A percentile compares a stretch with the other conserved stretches of the same genome.
Evolutionary conservation across 1,140 invertebrate species (phyloP).

Genomic region (Chymomyza costata): DNA sequence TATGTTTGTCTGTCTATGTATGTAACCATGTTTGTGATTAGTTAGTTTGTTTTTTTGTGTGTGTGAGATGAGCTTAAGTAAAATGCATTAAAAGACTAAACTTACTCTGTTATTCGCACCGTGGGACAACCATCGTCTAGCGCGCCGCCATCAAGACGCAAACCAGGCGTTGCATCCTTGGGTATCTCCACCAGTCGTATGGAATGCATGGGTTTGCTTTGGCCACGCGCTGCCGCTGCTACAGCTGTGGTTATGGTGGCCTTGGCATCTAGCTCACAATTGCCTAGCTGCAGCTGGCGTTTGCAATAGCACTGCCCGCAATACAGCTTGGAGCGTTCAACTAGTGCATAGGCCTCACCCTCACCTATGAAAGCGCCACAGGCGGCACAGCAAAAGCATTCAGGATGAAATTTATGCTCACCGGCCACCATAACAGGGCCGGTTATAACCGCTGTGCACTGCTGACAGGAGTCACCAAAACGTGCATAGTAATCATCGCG

Average conservation of each 20-base stretch:
- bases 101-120: constrained; percentile 71
- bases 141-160: constrained; percentile 79
- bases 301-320: constrained; percentile 83
- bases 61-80: no score
- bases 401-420: constrained; percentile 95
- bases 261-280: constrained; percentile 28
- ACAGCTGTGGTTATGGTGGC: constrained; percentile 51
- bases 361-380: constrained; percentile 92
- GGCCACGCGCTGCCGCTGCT: background rate
- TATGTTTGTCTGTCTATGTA: no score
- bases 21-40: no score
- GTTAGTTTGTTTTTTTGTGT: no score
- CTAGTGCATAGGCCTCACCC: constrained; percentile 91
- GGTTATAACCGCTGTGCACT: constrained; percentile 90
- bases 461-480: constrained; percentile 92
- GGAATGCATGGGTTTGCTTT: constrained; percentile 81
- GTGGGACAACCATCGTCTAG: constrained; percentile 64
- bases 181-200: constrained; percentile 88
- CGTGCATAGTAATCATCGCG: constrained; percentile 91
- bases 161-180: constrained; percentile 75
- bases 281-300: constrained; percentile 58
- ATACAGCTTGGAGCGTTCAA: constrained; percentile 91
- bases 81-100: no score
- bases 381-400: constrained; percentile 91
- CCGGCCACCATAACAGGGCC: constrained; percentile 96